phyloP scores from a whole-genome alignment of 2,797 vertebrate genomes.

The Eulemur coronatus region DNA sequence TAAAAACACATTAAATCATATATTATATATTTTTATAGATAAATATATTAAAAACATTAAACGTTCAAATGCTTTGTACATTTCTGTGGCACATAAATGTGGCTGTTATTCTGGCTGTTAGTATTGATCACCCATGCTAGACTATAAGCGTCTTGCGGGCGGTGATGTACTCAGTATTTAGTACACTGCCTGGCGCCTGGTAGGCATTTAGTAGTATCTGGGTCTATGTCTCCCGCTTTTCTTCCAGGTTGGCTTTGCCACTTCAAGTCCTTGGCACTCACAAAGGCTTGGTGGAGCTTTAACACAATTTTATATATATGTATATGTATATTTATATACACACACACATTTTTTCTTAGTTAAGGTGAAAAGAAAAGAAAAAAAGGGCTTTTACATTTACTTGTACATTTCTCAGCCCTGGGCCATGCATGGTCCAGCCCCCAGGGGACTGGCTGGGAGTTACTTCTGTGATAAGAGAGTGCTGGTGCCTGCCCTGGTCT shows the following conservation, averaged over 20 bases:
- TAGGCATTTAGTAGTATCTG: neutral
- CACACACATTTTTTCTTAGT: neutral
- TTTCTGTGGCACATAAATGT: neutral
- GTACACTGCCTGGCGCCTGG: neutral
- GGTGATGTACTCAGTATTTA: neutral
- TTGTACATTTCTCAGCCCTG: neutral
- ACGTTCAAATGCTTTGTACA: neutral
- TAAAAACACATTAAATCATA: neutral
- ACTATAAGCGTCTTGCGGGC: neutral
- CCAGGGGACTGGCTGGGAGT: neutral
- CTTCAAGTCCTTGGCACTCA: neutral
- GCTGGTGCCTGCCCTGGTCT: accelerated
- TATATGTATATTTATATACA: accelerated
- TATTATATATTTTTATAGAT: neutral
- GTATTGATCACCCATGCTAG: neutral
- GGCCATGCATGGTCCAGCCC: neutral
- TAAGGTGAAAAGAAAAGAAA: neutral
- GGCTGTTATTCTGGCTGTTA: neutral
- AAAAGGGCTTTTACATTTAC: neutral
- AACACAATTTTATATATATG: neutral
- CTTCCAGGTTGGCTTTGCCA: neutral
- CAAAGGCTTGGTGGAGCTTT: neutral
- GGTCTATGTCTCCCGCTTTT: neutral
- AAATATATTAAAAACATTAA: neutral
- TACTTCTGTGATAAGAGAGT: neutral